Evolutionary conservation across 2,113 vertebrate genomes (phyloP).

Genomic region (Oryzias melastigma): DNA sequence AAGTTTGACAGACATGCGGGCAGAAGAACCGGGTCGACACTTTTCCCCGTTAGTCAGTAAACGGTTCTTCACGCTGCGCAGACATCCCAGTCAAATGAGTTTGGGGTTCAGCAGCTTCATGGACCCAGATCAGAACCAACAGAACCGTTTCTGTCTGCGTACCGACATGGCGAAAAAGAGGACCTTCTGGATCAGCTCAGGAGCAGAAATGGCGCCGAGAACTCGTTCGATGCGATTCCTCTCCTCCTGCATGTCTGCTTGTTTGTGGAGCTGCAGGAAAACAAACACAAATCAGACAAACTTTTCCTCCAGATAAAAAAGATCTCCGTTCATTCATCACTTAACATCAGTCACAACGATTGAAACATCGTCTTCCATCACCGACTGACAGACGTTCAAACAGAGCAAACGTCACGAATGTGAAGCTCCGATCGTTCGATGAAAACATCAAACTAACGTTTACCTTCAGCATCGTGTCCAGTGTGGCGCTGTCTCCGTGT

Average conservation of each 20-base stretch:
- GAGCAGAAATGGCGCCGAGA: conserved; percentile 90
- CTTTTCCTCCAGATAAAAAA: neutral
- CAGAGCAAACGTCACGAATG: too few species aligned
- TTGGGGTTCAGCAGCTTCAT: too few species aligned
- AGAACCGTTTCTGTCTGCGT: conserved; percentile 32
- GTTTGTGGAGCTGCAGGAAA: conserved; percentile 89
- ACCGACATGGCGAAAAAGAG: conserved; percentile 97
- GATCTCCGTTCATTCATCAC: neutral
- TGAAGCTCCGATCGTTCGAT: too few species aligned
- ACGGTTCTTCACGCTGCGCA: too few species aligned
- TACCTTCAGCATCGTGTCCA: conserved; percentile 98
- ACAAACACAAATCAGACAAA: neutral
- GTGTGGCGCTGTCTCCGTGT: conserved; percentile 87
- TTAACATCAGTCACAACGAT: neutral
- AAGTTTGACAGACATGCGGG: too few species aligned
- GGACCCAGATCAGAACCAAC: neutral
- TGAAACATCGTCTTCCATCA: too few species aligned
- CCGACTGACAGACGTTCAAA: too few species aligned
- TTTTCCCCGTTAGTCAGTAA: too few species aligned
- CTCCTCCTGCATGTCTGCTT: conserved; percentile 98
- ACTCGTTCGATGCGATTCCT: conserved; percentile 95
- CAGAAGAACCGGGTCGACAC: too few species aligned
- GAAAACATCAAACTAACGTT: too few species aligned
- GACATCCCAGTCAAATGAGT: too few species aligned
- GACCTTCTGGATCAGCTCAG: conserved; percentile 97